phyloP scores from a whole-genome alignment of 1,140 invertebrate species.

The Drosophila setifemur region DNA sequence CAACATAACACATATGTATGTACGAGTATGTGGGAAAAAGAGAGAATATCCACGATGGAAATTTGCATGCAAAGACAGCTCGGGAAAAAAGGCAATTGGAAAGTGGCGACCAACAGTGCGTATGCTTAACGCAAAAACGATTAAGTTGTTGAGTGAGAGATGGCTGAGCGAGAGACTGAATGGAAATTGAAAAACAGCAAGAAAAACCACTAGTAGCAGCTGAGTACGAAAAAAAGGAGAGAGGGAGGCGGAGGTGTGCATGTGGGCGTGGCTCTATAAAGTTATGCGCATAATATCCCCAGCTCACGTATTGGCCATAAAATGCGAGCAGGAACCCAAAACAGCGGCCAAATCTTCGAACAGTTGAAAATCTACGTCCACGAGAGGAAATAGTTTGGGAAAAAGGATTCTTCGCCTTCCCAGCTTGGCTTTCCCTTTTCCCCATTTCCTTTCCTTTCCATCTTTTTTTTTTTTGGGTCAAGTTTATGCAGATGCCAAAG shows the following conservation, averaged over 20 bases:
- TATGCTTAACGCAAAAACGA: constrained; percentile 77
- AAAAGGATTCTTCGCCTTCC: constrained; percentile 57
- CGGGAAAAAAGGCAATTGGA: constrained; percentile 17
- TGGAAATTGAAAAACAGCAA: constrained; percentile 72
- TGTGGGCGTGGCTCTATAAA: constrained; percentile 60
- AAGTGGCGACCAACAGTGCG: constrained; percentile 49
- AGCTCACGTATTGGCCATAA: constrained; percentile 78
- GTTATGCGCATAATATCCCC: constrained; percentile 78
- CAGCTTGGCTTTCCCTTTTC: constrained; percentile 43
- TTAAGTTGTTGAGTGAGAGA: constrained; percentile 66
- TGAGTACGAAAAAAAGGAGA: neutral
- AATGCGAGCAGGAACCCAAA: constrained; percentile 42
- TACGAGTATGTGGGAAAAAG: too few relatives aligned
- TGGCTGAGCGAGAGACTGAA: constrained; percentile 15
- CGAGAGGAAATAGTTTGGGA: constrained; percentile 61
- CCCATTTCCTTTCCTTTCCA: constrained; percentile 12
- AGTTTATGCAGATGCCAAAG: constrained; percentile 75
- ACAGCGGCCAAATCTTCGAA: constrained; percentile 49
- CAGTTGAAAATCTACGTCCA: constrained; percentile 64
- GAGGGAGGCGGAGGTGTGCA: neutral
- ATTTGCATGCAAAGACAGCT: constrained; percentile 59
- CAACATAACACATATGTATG: neutral
- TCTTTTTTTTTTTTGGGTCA: constrained; percentile 65
- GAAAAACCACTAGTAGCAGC: constrained; percentile 24
- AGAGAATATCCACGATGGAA: constrained; percentile 11